A percentile compares a stretch with the other conserved stretches of the same genome.
These are phyloP conservation scores for Hemistola chrysoprasaria DNA, from an alignment of 2,888 invertebrate species.

Conservation along the genomic window DNA sequence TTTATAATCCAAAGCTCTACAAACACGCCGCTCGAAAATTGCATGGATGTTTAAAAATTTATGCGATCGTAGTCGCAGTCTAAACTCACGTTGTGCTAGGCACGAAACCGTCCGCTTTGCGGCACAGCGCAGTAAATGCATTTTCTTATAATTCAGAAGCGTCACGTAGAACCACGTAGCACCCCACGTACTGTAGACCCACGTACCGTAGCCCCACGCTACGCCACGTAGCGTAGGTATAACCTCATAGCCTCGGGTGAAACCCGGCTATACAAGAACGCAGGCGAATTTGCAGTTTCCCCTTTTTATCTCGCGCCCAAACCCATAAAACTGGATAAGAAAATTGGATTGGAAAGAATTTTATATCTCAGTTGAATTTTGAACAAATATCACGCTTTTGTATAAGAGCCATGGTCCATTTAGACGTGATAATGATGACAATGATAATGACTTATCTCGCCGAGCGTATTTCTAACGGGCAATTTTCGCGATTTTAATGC, in stretches of 20 bases:
- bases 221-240: conserved; percentile 54
- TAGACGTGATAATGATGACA: too few species aligned
- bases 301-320: conserved; percentile 67
- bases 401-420: too few species aligned
- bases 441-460: too few species aligned
- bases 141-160: conserved; percentile 80
- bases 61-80: conserved; percentile 57
- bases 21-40: conserved; percentile 15
- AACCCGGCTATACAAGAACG: conserved; percentile 63
- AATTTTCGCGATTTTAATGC: too few species aligned
- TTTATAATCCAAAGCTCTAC: conserved; percentile 1
- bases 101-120: conserved; percentile 61
- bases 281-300: conserved; percentile 75
- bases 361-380: conserved; percentile 7
- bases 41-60: conserved; percentile 43
- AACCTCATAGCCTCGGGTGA: conserved; percentile 52
- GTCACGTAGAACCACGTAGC: conserved; percentile 67
- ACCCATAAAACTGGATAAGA: conserved; percentile 68
- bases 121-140: conserved; percentile 71
- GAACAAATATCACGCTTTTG: neutral
- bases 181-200: conserved; percentile 64
- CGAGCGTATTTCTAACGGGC: too few species aligned
- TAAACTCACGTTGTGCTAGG: conserved; percentile 53
- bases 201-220: conserved; percentile 48
- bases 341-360: conserved; percentile 62